Conservation (phyloP, 2,888 invertebrate genomes). For the Caenorhabditis angaria region DNA sequence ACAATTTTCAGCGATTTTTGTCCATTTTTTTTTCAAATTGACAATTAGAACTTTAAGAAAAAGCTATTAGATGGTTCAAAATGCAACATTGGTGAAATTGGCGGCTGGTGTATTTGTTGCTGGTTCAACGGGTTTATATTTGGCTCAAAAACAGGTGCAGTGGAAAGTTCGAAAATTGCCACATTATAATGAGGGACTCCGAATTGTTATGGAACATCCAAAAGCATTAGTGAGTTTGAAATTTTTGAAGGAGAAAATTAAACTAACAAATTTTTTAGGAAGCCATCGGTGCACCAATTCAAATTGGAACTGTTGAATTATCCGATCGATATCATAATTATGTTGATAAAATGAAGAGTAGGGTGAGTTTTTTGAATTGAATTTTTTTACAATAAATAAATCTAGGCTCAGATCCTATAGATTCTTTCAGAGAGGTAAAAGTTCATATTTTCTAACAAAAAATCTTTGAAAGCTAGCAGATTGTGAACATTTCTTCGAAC, state of each 20-base stretch:
- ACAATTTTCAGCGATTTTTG: neutral
- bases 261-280: constrained; percentile 39
- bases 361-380: constrained; percentile 41
- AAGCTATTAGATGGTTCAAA: constrained; percentile 40
- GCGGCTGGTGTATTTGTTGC: constrained; percentile 64
- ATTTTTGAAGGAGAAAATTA: too few relatives aligned
- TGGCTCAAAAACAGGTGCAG: constrained; percentile 64
- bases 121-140: constrained; percentile 60
- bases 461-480: too few relatives aligned
- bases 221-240: constrained; percentile 47
- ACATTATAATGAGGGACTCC: constrained; percentile 62
- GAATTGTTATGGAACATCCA: constrained; percentile 64
- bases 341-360: constrained; percentile 61
- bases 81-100: constrained; percentile 60
- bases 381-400: neutral
- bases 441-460: too few relatives aligned
- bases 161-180: constrained; percentile 58
- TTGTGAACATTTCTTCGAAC: too few relatives aligned
- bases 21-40: neutral
- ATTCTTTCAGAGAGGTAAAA: too few relatives aligned
- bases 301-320: constrained; percentile 65
- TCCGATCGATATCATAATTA: constrained; percentile 64
- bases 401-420: too few relatives aligned
- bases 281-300: constrained; percentile 65
- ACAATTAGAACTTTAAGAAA: too few relatives aligned